phyloP scores from a whole-genome alignment of 2,888 invertebrate genomes.

The Pristionchus entomophagus region DNA sequence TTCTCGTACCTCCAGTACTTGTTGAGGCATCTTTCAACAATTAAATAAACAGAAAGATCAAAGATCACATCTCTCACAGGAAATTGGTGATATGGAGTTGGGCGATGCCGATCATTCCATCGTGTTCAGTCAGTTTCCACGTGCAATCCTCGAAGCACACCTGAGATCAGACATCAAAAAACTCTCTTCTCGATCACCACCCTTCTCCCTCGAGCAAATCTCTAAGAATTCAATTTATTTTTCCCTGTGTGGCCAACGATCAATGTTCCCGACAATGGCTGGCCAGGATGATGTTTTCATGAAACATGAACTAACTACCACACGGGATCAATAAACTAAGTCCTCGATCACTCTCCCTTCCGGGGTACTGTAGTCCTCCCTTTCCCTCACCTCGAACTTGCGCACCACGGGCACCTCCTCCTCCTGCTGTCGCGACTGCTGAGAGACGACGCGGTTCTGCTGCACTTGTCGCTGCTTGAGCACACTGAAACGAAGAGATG shows the following conservation, averaged over 20 bases:
- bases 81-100: slow-evolving; percentile 96
- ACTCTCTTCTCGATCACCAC: neutral
- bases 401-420: slow-evolving; percentile 57
- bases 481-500: slow-evolving; percentile 68
- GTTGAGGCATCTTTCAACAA: too few species aligned
- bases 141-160: slow-evolving; percentile 98
- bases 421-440: slow-evolving; percentile 53
- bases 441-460: slow-evolving; percentile 48
- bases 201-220: neutral
- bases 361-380: neutral
- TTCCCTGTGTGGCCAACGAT: too few species aligned
- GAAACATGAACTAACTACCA: too few species aligned
- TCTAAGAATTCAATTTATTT: too few species aligned
- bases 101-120: slow-evolving; percentile 97
- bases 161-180: slow-evolving; percentile 19
- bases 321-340: neutral
- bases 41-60: too few species aligned
- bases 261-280: too few species aligned
- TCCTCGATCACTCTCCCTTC: neutral
- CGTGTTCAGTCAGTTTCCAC: slow-evolving; percentile 96
- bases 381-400: slow-evolving; percentile 82
- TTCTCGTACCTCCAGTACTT: too few species aligned
- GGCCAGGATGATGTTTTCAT: neutral
- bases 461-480: slow-evolving; percentile 78
- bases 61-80: slow-evolving; percentile 81